Conservation (phyloP, 2,797 vertebrate species). For the Xenopus petersii region DNA sequence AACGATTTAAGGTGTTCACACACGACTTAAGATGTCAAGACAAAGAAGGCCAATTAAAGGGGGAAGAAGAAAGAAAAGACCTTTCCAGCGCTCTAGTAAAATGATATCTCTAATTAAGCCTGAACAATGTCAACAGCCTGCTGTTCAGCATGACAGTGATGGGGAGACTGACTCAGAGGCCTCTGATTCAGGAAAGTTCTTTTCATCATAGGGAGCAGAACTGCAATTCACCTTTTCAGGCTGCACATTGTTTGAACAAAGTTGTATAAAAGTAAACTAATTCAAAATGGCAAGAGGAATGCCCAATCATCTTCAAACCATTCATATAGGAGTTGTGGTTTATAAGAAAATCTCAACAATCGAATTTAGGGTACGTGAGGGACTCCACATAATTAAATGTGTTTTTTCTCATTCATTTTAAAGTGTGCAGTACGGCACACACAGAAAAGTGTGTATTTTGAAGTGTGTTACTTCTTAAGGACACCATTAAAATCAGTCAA, state of each 20-base stretch:
- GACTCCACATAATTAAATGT: too few species aligned
- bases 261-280: background rate
- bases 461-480: too few species aligned
- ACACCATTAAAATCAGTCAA: too few species aligned
- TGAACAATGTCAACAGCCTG: slow-evolving; percentile 29
- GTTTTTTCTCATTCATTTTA: too few species aligned
- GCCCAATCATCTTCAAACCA: too few species aligned
- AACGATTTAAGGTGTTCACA: slow-evolving; percentile 19
- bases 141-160: slow-evolving; percentile 20
- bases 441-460: too few species aligned
- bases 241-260: slow-evolving; percentile 4
- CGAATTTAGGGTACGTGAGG: too few species aligned
- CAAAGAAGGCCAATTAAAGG: slow-evolving; percentile 29
- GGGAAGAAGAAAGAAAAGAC: slow-evolving; percentile 4
- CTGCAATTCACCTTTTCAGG: background rate
- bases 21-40: slow-evolving; percentile 30
- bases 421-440: too few species aligned
- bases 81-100: slow-evolving; percentile 18
- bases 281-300: too few species aligned
- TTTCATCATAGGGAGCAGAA: background rate
- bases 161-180: slow-evolving; percentile 14
- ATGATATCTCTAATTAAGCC: slow-evolving; percentile 26
- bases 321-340: too few species aligned
- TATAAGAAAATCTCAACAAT: too few species aligned
- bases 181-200: background rate